Evolutionary conservation across 2,797 vertebrate species (phyloP).

Genomic region (Catostomus latipinnis): DNA sequence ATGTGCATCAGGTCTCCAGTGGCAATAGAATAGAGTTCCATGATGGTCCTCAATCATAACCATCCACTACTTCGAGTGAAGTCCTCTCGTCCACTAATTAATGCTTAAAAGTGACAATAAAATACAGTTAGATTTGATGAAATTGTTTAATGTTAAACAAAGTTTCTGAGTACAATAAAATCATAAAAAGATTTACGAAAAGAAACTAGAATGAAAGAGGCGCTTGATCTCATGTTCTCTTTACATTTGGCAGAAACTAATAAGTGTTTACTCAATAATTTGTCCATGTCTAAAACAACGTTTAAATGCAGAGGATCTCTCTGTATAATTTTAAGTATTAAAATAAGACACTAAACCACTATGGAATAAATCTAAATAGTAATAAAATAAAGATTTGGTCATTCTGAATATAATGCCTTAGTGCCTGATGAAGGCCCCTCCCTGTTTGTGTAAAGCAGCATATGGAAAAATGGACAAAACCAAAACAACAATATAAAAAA

Average conservation of each 20-base stretch:
- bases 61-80: neutral
- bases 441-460: slow-evolving; percentile 50
- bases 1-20: no score
- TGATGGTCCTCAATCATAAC: neutral
- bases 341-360: slow-evolving; percentile 76
- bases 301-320: slow-evolving; percentile 72
- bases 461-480: slow-evolving; percentile 15
- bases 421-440: slow-evolving; percentile 66
- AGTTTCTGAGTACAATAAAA: slow-evolving; percentile 89
- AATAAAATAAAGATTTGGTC: slow-evolving; percentile 86
- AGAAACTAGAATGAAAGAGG: slow-evolving; percentile 64
- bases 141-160: slow-evolving; percentile 91
- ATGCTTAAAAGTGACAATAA: neutral
- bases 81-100: neutral
- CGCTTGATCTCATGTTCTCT: slow-evolving; percentile 62
- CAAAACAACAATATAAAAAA: neutral
- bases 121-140: slow-evolving; percentile 78
- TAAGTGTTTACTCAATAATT: slow-evolving; percentile 78
- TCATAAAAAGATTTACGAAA: slow-evolving; percentile 80
- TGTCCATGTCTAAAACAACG: slow-evolving; percentile 73
- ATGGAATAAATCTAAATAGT: slow-evolving; percentile 76
- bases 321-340: slow-evolving; percentile 75
- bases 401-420: slow-evolving; percentile 73
- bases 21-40: no score
- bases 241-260: slow-evolving; percentile 82